Evolutionary conservation across 1,140 invertebrate species (phyloP).

Genomic region (Spodoptera frugiperda): DNA sequence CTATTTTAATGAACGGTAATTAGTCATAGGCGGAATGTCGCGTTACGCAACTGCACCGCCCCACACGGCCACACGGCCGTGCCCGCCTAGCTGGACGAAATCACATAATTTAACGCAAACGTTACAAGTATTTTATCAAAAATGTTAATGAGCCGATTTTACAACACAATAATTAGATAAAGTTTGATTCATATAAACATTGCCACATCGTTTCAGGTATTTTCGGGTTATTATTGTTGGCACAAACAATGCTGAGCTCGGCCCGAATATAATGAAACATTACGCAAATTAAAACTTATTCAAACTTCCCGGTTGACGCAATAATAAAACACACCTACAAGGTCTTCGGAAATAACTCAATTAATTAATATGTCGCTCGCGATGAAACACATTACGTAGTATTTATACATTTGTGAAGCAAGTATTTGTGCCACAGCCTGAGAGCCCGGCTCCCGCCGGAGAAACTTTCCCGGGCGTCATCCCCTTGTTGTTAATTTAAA

Average conservation of each 20-base stretch:
- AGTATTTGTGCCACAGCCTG: no score
- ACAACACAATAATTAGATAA: constrained; percentile 41
- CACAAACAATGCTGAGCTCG: constrained; percentile 19
- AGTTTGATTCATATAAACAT: constrained; percentile 19
- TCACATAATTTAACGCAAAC: constrained; percentile 22
- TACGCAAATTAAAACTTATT: constrained; percentile 10
- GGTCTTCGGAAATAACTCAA: neutral
- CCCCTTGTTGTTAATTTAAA: constrained; percentile 22
- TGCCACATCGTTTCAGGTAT: constrained; percentile 9
- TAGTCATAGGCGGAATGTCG: constrained; percentile 36
- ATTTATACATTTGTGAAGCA: no score
- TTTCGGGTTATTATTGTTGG: constrained; percentile 2
- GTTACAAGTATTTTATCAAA: constrained; percentile 34
- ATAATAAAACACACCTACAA: neutral
- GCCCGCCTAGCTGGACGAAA: constrained; percentile 22
- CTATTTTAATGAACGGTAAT: constrained; percentile 46
- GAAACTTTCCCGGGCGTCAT: constrained; percentile 11
- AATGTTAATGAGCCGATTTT: constrained; percentile 39
- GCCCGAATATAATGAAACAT: constrained; percentile 5
- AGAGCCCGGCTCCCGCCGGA: no score
- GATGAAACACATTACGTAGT: neutral
- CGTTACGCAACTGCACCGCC: constrained; percentile 22
- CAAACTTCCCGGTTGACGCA: neutral
- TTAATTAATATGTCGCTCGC: neutral
- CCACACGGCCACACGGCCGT: neutral